phyloP scores from a whole-genome alignment of 1,140 invertebrate species.

The Macrosteles quadrilineatus region DNA sequence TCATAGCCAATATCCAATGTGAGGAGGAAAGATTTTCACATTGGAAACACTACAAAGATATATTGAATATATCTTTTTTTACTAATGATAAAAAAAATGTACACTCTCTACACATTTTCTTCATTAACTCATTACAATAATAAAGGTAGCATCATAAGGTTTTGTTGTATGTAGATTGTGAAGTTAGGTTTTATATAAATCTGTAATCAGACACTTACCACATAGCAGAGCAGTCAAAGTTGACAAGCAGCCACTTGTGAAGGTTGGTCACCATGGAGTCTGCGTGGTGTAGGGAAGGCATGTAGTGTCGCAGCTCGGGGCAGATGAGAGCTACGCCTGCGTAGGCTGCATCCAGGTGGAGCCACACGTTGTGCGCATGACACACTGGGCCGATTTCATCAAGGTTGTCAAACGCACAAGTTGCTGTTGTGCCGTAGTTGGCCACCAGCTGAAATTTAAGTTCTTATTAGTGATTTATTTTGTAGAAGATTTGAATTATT shows the following conservation, averaged over 20 bases:
- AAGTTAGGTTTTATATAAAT: no score
- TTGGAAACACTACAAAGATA: no score
- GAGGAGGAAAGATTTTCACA: no score
- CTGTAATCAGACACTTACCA: conserved; percentile 59
- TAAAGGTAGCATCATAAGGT: no score
- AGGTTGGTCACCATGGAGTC: conserved; percentile 90
- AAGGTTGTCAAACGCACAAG: conserved; percentile 89
- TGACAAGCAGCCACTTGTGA: conserved; percentile 91
- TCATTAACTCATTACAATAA: no score
- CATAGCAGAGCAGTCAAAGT: conserved; percentile 89
- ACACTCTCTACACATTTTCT: no score
- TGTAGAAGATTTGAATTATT: no score
- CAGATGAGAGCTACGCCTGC: conserved; percentile 84
- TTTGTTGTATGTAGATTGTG: no score
- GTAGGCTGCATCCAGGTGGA: conserved; percentile 90
- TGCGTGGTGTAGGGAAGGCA: conserved; percentile 78
- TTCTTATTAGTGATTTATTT: conserved; percentile 2
- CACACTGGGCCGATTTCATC: conserved; percentile 81
- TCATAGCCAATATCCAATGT: no score
- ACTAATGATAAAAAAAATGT: no score
- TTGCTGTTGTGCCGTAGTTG: conserved; percentile 90
- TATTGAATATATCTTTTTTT: no score
- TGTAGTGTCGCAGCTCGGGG: conserved; percentile 81
- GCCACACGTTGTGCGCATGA: conserved; percentile 72
- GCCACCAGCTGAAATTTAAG: conserved; percentile 63